phyloP scores from a whole-genome alignment of 2,113 vertebrate genomes.

The Ammodytes dubius region DNA sequence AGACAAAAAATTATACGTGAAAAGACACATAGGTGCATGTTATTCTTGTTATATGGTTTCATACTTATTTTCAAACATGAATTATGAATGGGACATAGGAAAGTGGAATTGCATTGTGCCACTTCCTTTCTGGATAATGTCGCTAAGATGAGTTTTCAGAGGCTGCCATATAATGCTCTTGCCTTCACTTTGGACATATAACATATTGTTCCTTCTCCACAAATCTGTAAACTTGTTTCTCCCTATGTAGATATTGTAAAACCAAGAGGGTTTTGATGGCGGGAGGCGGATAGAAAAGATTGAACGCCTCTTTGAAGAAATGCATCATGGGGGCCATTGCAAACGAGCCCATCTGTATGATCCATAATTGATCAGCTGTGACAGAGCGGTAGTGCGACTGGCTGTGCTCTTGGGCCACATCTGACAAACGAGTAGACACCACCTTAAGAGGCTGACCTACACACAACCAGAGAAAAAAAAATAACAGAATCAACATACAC shows the following conservation, averaged over 20 bases:
- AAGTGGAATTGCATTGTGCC: too few species aligned
- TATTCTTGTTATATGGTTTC: too few species aligned
- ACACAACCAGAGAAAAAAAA: conserved; percentile 46
- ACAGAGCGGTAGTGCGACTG: conserved; percentile 66
- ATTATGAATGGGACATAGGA: too few species aligned
- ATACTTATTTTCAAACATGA: too few species aligned
- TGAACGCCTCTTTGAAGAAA: conserved; percentile 68
- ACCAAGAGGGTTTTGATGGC: conserved; percentile 30
- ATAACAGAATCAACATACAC: conserved; percentile 44
- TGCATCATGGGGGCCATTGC: conserved; percentile 65
- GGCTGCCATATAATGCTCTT: neutral
- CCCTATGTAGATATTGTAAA: conserved; percentile 55
- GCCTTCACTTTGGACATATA: conserved; percentile 39
- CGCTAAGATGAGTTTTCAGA: neutral
- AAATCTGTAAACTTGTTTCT: conserved; percentile 62
- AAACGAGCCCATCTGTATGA: conserved; percentile 74
- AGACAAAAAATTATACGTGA: too few species aligned
- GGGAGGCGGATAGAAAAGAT: conserved; percentile 56
- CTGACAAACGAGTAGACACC: conserved; percentile 83
- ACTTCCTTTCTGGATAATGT: too few species aligned
- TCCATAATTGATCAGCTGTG: conserved; percentile 79
- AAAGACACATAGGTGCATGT: too few species aligned
- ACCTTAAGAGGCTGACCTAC: conserved; percentile 83
- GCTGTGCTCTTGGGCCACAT: conserved; percentile 60
- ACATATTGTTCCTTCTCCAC: conserved; percentile 34